A percentile compares a stretch with the other conserved stretches of the same genome.
Evolutionary conservation across 2,113 vertebrate species (phyloP).

Genomic region (Tretioscincus oriximinensis): DNA sequence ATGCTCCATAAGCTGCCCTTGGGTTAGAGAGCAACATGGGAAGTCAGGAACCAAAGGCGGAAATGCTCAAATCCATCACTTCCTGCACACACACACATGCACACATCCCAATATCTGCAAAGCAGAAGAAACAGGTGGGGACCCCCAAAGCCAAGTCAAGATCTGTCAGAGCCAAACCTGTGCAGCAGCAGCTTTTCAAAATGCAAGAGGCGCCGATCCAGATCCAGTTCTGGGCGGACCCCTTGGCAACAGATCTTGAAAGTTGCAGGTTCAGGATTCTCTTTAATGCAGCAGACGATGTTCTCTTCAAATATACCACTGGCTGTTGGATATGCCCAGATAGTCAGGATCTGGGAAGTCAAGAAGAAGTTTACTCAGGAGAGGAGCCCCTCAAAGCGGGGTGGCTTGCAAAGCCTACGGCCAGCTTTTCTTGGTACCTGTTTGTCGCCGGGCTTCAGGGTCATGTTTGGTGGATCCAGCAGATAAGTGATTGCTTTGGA

Average conservation of each 20-base stretch:
- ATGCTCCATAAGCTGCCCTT: no score
- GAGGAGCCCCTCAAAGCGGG: fast-evolving
- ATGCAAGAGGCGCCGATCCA: constrained; percentile 78
- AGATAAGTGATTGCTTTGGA: constrained; percentile 80
- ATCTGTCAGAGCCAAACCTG: constrained; percentile 72
- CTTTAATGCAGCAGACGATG: constrained; percentile 82
- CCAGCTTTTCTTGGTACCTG: constrained; percentile 69
- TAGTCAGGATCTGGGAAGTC: constrained; percentile 72
- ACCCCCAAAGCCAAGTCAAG: background rate
- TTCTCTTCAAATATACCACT: constrained; percentile 80
- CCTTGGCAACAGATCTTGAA: constrained; percentile 85
- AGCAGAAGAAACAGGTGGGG: no score
- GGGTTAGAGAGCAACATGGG: background rate
- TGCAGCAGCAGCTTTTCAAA: constrained; percentile 82
- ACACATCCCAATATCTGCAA: background rate
- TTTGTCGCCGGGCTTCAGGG: constrained; percentile 78
- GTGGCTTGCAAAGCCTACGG: fast-evolving
- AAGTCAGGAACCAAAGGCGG: background rate
- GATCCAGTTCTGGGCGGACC: constrained; percentile 79
- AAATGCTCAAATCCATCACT: background rate
- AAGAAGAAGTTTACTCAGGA: background rate
- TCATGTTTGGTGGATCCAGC: constrained; percentile 83
- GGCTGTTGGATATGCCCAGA: constrained; percentile 89
- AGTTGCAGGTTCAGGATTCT: constrained; percentile 79
- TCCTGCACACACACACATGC: no score